Conservation (phyloP, 1,140 invertebrate genomes). For the Micrasema longulum region DNA sequence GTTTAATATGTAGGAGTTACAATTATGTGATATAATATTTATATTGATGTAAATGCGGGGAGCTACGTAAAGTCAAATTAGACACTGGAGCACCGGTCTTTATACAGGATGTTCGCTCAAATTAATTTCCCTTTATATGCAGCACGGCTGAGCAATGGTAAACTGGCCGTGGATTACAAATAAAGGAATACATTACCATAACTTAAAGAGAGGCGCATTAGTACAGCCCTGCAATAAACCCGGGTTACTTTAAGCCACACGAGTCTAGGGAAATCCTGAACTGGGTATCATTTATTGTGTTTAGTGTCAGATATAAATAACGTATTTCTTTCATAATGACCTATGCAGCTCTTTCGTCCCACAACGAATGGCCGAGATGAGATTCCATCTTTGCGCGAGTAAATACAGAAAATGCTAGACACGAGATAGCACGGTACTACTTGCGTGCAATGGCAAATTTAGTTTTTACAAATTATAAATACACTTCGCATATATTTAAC, state of each 20-base stretch:
- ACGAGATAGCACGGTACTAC: too few relatives aligned
- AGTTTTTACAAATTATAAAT: too few relatives aligned
- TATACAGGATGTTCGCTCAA: conserved; percentile 16
- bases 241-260: conserved; percentile 44
- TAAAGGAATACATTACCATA: conserved; percentile 50
- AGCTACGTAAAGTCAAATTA: conserved; percentile 10
- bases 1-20: too few relatives aligned
- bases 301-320: conserved; percentile 54
- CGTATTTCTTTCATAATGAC: conserved; percentile 13
- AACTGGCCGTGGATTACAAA: conserved; percentile 29
- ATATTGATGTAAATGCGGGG: too few relatives aligned
- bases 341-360: conserved; percentile 10
- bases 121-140: conserved; percentile 28
- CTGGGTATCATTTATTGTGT: conserved; percentile 50
- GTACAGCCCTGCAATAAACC: conserved; percentile 10
- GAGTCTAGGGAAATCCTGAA: conserved; percentile 28
- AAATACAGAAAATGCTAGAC: conserved; percentile 22
- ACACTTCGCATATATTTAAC: too few relatives aligned
- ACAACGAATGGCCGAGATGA: conserved; percentile 15
- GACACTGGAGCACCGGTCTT: too few relatives aligned
- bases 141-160: conserved; percentile 10
- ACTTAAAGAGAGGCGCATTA: conserved; percentile 48
- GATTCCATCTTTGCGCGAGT: conserved; percentile 10
- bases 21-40: too few relatives aligned
- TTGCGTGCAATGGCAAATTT: too few relatives aligned